These are phyloP conservation scores for Silurus meridionalis DNA, from an alignment of 2,113 vertebrate genomes.

Conservation along the genomic window DNA sequence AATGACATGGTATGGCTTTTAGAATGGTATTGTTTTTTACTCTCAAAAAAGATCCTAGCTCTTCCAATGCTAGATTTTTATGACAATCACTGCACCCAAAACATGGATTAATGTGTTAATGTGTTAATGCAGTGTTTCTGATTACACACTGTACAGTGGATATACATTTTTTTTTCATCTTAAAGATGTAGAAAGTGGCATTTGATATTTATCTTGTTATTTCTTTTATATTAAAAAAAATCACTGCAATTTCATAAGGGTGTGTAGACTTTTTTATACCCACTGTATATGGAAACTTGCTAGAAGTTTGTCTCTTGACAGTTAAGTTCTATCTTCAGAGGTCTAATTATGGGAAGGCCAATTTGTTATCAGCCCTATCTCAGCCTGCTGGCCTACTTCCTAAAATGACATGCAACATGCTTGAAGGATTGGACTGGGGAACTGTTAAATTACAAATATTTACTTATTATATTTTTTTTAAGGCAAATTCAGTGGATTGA, in stretches of 20 bases:
- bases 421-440: background rate
- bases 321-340: conserved; percentile 12
- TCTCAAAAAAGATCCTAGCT: background rate
- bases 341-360: conserved; percentile 39
- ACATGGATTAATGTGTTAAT: background rate
- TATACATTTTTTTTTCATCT: too few relatives aligned
- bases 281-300: background rate
- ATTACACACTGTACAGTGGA: background rate
- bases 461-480: background rate
- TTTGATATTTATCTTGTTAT: too few relatives aligned
- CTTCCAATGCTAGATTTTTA: background rate
- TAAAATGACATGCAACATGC: conserved; percentile 13
- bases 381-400: conserved; percentile 54
- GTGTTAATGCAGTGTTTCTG: background rate
- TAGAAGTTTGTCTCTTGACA: conserved; percentile 5
- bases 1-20: background rate
- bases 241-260: too few relatives aligned
- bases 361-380: conserved; percentile 51
- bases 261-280: too few relatives aligned
- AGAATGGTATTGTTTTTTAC: background rate
- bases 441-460: background rate
- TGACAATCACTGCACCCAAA: background rate
- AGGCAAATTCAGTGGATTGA: background rate
- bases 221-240: too few relatives aligned
- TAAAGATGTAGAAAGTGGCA: too few relatives aligned